These are phyloP conservation scores for Nomada hirtipes DNA, from an alignment of 2,888 invertebrate species.

Conservation along the genomic window DNA sequence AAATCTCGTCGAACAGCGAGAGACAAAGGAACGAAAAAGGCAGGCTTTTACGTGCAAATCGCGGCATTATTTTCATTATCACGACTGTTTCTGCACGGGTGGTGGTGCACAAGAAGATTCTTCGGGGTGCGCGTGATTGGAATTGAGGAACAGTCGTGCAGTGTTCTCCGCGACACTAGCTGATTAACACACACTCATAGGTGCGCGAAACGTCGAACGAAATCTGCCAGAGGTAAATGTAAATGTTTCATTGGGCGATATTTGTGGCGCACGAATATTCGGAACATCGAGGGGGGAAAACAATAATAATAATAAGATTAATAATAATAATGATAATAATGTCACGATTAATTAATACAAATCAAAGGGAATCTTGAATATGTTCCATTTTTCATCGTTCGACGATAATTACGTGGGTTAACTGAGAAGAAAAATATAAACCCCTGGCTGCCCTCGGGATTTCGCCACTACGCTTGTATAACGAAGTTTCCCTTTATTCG, in stretches of 20 bases:
- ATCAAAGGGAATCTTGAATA: too few relatives aligned
- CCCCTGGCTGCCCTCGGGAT: too few relatives aligned
- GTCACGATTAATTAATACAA: neutral
- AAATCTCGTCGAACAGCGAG: neutral
- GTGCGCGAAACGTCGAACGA: constrained; percentile 1
- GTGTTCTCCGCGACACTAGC: constrained; percentile 60
- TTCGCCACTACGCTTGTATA: too few relatives aligned
- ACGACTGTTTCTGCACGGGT: constrained; percentile 42
- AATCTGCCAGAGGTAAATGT: constrained; percentile 22
- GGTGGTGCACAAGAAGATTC: constrained; percentile 51
- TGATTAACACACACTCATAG: constrained; percentile 45
- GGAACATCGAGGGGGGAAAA: too few relatives aligned
- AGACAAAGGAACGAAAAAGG: constrained; percentile 6
- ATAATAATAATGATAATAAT: neutral
- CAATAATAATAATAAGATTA: too few relatives aligned
- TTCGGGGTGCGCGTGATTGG: constrained; percentile 39
- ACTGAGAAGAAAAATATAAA: too few relatives aligned
- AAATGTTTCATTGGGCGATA: neutral
- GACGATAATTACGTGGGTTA: too few relatives aligned
- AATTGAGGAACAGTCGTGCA: constrained; percentile 60
- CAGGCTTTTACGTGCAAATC: constrained; percentile 15
- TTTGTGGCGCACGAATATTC: neutral
- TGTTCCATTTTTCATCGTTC: too few relatives aligned
- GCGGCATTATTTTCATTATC: constrained; percentile 56
- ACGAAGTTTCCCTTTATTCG: too few relatives aligned